A percentile compares a stretch with the other conserved stretches of the same genome.
Evolutionary conservation across 2,113 vertebrate species (phyloP).

Genomic region (Phoenicopterus ruber): DNA sequence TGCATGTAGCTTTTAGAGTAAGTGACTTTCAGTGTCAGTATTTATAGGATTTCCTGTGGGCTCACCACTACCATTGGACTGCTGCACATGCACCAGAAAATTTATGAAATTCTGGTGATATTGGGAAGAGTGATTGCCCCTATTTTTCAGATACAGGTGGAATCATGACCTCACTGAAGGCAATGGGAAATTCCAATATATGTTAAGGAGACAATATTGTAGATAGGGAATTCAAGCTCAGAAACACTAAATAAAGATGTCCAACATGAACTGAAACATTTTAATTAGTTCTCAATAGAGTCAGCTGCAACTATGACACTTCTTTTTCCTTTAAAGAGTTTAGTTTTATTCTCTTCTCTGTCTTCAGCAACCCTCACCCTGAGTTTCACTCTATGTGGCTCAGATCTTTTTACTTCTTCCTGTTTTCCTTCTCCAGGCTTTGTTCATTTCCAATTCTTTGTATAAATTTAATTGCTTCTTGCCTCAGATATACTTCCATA

Average conservation of each 20-base stretch:
- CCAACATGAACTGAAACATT: background rate
- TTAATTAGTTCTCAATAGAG: background rate
- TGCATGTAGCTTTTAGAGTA: background rate
- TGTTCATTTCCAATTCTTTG: background rate
- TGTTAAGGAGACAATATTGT: background rate
- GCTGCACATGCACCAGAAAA: background rate
- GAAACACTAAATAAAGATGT: background rate
- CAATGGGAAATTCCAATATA: background rate
- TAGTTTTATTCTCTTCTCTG: background rate
- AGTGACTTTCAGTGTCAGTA: background rate
- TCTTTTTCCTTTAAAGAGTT: background rate
- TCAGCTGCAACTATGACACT: background rate
- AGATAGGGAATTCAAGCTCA: background rate
- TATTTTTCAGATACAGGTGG: background rate
- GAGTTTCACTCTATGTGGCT: background rate
- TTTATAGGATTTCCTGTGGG: background rate
- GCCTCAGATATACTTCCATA: background rate
- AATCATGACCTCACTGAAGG: background rate
- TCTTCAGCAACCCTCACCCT: background rate
- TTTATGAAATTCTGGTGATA: background rate
- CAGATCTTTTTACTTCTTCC: background rate
- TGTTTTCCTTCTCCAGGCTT: background rate
- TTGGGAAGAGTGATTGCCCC: background rate
- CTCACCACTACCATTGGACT: background rate
- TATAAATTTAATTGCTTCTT: background rate